Conservation (phyloP, 2,113 vertebrate genomes). For the Malaclemys terrapin region DNA sequence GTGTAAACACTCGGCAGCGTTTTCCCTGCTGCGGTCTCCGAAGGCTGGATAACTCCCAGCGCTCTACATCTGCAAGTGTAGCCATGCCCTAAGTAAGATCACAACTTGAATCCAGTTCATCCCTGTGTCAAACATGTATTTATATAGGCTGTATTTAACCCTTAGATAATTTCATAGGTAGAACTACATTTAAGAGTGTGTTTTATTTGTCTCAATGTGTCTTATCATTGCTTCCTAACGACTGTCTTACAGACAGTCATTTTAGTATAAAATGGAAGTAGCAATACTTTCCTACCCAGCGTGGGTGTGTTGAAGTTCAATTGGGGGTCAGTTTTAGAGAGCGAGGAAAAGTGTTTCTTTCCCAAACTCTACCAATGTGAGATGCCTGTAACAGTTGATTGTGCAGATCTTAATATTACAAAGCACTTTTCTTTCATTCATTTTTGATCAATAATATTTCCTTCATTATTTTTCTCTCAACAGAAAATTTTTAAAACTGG, state of each 20-base stretch:
- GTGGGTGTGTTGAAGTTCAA: neutral
- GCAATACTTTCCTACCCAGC: neutral
- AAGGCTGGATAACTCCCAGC: too few relatives aligned
- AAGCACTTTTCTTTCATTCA: neutral
- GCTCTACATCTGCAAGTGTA: too few relatives aligned
- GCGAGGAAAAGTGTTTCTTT: neutral
- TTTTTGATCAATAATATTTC: neutral
- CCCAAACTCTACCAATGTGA: fast-evolving
- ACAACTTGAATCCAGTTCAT: neutral
- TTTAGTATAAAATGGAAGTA: neutral
- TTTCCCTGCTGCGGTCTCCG: too few relatives aligned
- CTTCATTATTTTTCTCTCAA: constrained; percentile 18
- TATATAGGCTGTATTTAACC: neutral
- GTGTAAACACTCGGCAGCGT: too few relatives aligned
- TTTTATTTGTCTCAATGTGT: neutral
- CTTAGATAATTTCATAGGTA: neutral
- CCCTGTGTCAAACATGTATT: neutral
- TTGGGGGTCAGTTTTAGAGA: neutral
- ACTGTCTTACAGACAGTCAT: neutral
- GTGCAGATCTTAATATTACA: neutral
- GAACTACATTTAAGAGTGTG: neutral
- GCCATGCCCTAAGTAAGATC: neutral
- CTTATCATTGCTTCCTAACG: neutral
- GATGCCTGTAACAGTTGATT: neutral
- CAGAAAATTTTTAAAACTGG: constrained; percentile 94